Base-by-base conservation (phyloP, 2,113 vertebrate species). In the Semnornis frantzii region DNA sequence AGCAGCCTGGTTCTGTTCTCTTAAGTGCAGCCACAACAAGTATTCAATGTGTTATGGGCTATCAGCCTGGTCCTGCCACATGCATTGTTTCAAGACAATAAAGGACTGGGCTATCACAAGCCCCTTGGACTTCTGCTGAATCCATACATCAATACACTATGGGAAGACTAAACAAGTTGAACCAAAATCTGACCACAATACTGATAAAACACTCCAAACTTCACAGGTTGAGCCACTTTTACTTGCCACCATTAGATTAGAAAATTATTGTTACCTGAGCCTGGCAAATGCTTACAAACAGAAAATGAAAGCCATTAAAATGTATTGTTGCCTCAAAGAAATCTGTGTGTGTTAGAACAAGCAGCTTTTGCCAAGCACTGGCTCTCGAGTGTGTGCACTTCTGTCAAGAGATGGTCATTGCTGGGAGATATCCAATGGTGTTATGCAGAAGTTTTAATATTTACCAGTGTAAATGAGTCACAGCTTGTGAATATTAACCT, bases 391-490 rank as follows among this genome's bases (percentile, higher is more conserved):
- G 17, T 24, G 69, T 87, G 34, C 6, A 7, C 44, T 91, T 79
- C 52, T 60, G 73, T 64, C 60, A 82, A 76, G 95, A 93, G 73
- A 42, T 30, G 63, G 8, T 83, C 72, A 62, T 18, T 63, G 78
- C 48, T 57, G 64, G 82, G 10, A 74, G 76, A 70, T 6, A 79
- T 46, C 15, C 5, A 94, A 72, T 27, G 8, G 15, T 31, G 37
- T 68, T 64, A 20, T 16, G 69, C 54, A 11, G 12, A 72, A 82
- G 62, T 74, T 86, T 91, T 54, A 78, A 85, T 91, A 93, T 82
- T 92, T 62, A 79, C 54, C 54, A 48, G 71, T 15, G 73, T 94
- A 86, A 97, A 97, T 94, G 83, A 97, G 94, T 93, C 96, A 96
- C 82, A 66, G 64, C 63, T 96, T 64, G 87, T 92, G 66, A 95